These are phyloP conservation scores for Periplaneta americana DNA, from an alignment of 1,140 invertebrate species.

Conservation along the genomic window DNA sequence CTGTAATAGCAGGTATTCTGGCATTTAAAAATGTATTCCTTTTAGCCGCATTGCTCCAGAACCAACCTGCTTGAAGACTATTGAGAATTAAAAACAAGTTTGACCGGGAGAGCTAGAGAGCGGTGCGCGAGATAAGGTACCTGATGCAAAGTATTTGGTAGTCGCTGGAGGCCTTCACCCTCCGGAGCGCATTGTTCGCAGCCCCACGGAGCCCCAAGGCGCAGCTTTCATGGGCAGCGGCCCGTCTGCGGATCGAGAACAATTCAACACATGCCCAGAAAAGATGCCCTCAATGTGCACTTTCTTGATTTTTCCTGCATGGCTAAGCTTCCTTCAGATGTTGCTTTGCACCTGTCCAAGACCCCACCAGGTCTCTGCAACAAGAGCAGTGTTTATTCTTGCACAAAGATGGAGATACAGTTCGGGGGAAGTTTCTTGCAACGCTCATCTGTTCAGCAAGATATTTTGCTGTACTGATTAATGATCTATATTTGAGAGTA, in stretches of 20 bases:
- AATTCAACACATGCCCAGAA: not conserved
- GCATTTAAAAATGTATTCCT: too few species aligned
- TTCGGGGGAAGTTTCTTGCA: not conserved
- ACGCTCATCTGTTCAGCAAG: too few species aligned
- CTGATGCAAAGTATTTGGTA: not conserved
- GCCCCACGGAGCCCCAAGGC: not conserved
- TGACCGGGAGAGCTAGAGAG: not conserved
- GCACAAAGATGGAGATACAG: not conserved
- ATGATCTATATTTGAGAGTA: too few species aligned
- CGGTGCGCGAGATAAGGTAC: not conserved
- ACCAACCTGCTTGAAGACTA: not conserved
- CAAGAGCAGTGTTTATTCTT: not conserved
- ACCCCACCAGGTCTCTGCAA: not conserved
- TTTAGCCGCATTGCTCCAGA: not conserved
- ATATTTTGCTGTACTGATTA: too few species aligned
- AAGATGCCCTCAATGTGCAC: not conserved
- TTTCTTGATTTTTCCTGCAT: slow-evolving; percentile 6
- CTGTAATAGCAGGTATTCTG: too few species aligned
- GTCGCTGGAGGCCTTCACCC: not conserved
- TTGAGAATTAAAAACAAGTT: not conserved
- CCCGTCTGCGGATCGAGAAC: not conserved
- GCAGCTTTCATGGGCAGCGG: not conserved
- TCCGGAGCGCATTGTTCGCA: not conserved
- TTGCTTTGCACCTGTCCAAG: slow-evolving; percentile 6
- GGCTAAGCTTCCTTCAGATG: slow-evolving; percentile 1